A percentile compares a stretch with the other conserved stretches of the same genome.
Conservation (phyloP, 2,888 invertebrate genomes). For the Quadriops clusia region DNA sequence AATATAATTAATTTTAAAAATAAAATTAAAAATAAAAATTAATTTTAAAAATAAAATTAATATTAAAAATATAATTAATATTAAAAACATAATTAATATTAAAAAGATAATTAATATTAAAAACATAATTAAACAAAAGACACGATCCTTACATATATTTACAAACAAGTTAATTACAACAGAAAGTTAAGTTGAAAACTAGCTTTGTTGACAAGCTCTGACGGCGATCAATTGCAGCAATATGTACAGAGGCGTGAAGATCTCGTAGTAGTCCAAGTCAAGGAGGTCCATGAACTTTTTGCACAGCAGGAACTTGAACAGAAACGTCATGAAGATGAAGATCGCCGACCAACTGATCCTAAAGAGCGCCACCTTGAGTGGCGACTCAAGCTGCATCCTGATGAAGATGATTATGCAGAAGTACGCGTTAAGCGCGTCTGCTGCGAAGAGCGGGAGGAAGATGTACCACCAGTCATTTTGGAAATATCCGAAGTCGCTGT, state of each 20-base stretch:
- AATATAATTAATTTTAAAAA: too few relatives aligned
- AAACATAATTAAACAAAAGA: too few relatives aligned
- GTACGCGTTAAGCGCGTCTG: constrained; percentile 86
- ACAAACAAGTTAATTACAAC: too few relatives aligned
- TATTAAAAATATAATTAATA: too few relatives aligned
- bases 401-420: constrained; percentile 93
- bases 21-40: too few relatives aligned
- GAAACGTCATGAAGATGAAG: constrained; percentile 71
- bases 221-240: constrained; percentile 81
- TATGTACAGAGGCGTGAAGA: constrained; percentile 85
- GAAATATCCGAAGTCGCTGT: constrained; percentile 46
- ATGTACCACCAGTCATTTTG: constrained; percentile 73
- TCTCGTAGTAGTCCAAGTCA: constrained; percentile 79
- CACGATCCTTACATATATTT: too few relatives aligned
- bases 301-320: constrained; percentile 85
- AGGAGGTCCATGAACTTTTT: constrained; percentile 74
- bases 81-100: too few relatives aligned
- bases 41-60: too few relatives aligned
- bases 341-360: constrained; percentile 75
- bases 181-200: constrained; percentile 8
- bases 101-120: too few relatives aligned
- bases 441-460: constrained; percentile 83
- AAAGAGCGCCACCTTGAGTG: constrained; percentile 66
- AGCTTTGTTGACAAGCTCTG: constrained; percentile 70
- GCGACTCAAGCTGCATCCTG: constrained; percentile 72